A percentile compares a stretch with the other conserved stretches of the same genome.
These are phyloP conservation scores for Baryphthengus martii DNA, from an alignment of 2,113 vertebrate genomes.

Conservation along the genomic window DNA sequence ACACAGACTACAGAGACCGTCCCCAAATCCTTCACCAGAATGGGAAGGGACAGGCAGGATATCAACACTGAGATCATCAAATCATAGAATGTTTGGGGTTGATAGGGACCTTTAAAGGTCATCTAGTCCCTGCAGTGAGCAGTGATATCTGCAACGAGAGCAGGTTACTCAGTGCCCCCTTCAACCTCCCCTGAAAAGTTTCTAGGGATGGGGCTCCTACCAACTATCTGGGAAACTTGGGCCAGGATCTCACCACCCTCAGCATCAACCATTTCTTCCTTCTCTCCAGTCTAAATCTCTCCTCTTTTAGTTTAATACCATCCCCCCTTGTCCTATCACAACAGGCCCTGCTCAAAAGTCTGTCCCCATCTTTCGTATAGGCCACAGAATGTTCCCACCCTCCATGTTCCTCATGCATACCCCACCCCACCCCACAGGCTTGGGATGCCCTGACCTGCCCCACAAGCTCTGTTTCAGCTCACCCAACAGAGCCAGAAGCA, in stretches of 20 bases:
- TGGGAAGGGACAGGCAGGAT: not conserved
- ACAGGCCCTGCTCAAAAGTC: not conserved
- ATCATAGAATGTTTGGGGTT: not conserved
- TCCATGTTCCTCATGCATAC: not conserved
- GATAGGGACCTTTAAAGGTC: not conserved
- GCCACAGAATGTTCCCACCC: not conserved
- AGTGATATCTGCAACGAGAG: not conserved
- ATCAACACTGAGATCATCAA: not conserved
- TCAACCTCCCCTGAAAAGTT: not conserved
- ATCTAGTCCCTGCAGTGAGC: not conserved
- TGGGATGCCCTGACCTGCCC: not conserved
- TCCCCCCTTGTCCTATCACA: not conserved
- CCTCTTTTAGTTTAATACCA: not conserved
- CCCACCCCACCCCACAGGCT: not conserved
- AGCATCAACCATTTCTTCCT: not conserved
- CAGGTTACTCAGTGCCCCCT: not conserved
- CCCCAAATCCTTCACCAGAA: not conserved
- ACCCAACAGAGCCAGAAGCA: fast-evolving
- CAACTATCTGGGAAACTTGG: not conserved
- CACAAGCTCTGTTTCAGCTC: not conserved
- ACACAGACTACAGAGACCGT: not conserved
- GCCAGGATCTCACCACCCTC: not conserved
- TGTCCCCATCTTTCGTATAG: not conserved
- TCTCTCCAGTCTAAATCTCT: not conserved
- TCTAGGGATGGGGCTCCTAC: not conserved